phyloP scores from a whole-genome alignment of 2,888 invertebrate genomes.

The Microctonus brassicae region DNA sequence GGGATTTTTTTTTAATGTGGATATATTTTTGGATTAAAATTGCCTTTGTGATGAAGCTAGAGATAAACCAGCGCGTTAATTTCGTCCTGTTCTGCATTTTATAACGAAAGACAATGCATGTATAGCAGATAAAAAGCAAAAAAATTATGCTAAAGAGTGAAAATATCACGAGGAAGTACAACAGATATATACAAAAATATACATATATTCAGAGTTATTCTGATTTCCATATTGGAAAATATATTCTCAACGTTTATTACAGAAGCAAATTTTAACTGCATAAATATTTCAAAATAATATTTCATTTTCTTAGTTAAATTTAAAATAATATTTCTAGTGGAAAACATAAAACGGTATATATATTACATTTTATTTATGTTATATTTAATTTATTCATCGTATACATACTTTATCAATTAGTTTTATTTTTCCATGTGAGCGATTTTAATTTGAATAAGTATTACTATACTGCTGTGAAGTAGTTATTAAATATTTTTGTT shows the following conservation, averaged over 20 bases:
- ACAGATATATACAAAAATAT: background rate
- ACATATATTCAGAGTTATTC: background rate
- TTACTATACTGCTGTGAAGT: no score
- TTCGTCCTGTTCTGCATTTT: background rate
- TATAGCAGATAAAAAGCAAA: background rate
- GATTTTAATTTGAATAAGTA: background rate
- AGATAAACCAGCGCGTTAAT: constrained; percentile 13
- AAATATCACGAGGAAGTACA: background rate
- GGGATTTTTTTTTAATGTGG: background rate
- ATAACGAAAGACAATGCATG: background rate
- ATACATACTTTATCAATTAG: background rate
- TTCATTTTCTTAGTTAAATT: background rate
- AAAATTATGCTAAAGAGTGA: background rate
- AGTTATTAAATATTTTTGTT: background rate
- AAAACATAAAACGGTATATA: background rate
- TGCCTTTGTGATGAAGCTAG: background rate
- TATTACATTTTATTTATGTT: no score
- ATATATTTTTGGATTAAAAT: background rate
- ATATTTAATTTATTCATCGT: background rate
- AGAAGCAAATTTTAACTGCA: background rate
- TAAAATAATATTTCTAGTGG: background rate
- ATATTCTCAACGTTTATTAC: background rate
- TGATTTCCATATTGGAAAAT: background rate
- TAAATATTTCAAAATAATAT: background rate
- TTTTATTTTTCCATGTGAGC: background rate